These are phyloP conservation scores for Ophion costatus DNA, from an alignment of 2,888 invertebrate genomes.

Conservation along the genomic window DNA sequence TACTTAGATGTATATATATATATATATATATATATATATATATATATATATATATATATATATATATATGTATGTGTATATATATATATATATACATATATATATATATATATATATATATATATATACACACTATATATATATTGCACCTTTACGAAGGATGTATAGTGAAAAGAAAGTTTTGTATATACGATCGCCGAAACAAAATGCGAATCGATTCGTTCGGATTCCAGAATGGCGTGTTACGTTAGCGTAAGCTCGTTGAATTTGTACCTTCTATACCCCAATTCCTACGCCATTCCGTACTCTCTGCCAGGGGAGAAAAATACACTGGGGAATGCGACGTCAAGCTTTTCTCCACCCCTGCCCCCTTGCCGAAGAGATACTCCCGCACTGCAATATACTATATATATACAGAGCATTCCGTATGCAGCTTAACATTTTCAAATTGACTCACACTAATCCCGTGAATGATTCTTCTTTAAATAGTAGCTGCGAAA, in stretches of 20 bases:
- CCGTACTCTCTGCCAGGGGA: constrained; percentile 9
- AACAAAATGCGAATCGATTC: constrained; percentile 57
- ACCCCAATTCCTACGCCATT: constrained; percentile 24
- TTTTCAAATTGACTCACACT: not conserved
- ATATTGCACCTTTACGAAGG: not conserved
- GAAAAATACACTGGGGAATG: constrained; percentile 41
- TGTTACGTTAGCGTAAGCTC: constrained; percentile 43
- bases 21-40: not conserved
- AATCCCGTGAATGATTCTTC: no score
- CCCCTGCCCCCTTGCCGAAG: not conserved
- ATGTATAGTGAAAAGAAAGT: constrained; percentile 11
- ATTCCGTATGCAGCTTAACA: not conserved
- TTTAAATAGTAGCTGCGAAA: no score
- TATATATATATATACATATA: not conserved
- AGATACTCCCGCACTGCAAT: not conserved
- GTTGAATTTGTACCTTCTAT: constrained; percentile 28
- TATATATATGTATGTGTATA: not conserved
- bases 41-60: not conserved
- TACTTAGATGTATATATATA: not conserved
- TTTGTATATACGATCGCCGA: constrained; percentile 35
- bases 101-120: not conserved
- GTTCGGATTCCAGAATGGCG: constrained; percentile 46
- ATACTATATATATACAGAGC: not conserved
- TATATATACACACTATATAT: not conserved
- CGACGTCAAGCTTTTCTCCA: constrained; percentile 21